A percentile compares a stretch with the other conserved stretches of the same genome.
These are phyloP conservation scores for Herpetotheres cachinnans DNA, from an alignment of 2,113 vertebrate species.

Conservation along the genomic window DNA sequence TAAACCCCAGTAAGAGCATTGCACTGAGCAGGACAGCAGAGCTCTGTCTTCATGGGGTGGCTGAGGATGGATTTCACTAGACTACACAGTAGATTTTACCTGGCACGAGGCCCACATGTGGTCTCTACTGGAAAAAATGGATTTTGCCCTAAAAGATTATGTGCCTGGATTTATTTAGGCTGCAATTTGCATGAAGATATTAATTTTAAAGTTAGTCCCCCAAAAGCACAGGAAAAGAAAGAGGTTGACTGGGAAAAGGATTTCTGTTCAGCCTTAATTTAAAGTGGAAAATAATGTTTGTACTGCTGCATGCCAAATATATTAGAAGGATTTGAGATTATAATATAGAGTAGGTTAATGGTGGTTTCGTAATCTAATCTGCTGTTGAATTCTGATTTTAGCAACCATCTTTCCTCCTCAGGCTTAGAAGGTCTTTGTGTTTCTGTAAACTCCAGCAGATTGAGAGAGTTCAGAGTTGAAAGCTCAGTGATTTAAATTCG, in stretches of 20 bases:
- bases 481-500: background rate
- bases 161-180: conserved; percentile 40
- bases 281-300: conserved; percentile 45
- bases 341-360: conserved; percentile 44
- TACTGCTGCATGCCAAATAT: background rate
- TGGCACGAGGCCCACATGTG: background rate
- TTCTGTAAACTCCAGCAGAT: background rate
- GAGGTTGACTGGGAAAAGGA: background rate
- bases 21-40: background rate
- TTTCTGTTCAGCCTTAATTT: conserved; percentile 20
- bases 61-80: background rate
- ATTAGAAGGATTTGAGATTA: conserved; percentile 48
- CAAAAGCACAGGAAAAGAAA: conserved; percentile 30
- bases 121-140: background rate
- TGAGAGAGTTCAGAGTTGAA: conserved; percentile 4
- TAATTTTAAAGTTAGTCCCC: background rate
- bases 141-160: conserved; percentile 43
- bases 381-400: background rate
- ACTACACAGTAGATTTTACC: background rate
- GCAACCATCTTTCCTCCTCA: background rate
- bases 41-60: background rate
- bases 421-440: conserved; percentile 10
- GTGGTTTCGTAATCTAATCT: conserved; percentile 49
- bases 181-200: conserved; percentile 33
- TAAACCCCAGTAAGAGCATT: background rate